phyloP scores from a whole-genome alignment of 1,140 invertebrate genomes.

The Macrosteles quadrilineatus region DNA sequence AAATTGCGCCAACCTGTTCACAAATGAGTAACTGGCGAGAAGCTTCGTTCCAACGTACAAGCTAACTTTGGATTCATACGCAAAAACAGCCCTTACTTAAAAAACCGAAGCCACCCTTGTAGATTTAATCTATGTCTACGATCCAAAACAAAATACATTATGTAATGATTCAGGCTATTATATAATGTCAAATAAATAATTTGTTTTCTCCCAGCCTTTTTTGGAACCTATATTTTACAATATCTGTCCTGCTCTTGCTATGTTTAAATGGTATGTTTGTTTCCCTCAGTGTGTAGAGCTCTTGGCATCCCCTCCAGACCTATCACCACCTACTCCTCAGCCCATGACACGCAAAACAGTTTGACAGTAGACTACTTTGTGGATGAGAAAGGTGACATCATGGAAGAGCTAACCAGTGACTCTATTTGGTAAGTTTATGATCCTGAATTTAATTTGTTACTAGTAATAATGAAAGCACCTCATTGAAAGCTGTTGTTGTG shows the following conservation, averaged over 20 bases:
- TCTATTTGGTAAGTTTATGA: constrained; percentile 84
- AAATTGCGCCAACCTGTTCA: no score
- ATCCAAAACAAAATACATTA: background rate
- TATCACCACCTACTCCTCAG: constrained; percentile 85
- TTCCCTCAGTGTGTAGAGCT: constrained; percentile 71
- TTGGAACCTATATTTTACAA: background rate
- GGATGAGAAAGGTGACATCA: constrained; percentile 73
- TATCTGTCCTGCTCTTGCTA: no score
- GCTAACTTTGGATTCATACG: no score
- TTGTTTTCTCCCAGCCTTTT: background rate
- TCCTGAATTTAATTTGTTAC: no score
- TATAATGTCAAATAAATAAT: background rate
- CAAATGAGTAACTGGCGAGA: no score
- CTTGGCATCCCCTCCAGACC: constrained; percentile 84
- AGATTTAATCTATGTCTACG: no score
- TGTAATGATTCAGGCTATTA: background rate
- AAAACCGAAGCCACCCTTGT: no score
- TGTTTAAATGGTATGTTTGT: constrained; percentile 31
- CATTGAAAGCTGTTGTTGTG: no score
- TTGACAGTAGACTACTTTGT: constrained; percentile 91
- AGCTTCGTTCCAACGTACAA: no score
- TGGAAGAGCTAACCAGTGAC: constrained; percentile 80
- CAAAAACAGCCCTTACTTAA: no score
- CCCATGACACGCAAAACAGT: constrained; percentile 88
- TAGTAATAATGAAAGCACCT: no score